These are phyloP conservation scores for Gephyroberyx darwinii DNA, from an alignment of 2,797 vertebrate genomes.

Conservation along the genomic window DNA sequence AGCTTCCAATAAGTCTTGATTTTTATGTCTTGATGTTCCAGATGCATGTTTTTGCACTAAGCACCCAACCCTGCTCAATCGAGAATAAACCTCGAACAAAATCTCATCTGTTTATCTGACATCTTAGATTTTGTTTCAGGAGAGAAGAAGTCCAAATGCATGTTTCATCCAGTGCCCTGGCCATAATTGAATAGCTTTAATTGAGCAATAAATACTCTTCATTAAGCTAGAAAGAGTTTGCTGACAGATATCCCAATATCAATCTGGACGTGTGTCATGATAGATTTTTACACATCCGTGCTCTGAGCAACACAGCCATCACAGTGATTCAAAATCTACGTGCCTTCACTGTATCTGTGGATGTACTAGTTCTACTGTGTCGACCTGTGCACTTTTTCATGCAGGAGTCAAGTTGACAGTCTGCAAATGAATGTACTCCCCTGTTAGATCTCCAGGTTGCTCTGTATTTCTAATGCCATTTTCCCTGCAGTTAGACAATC, in stretches of 20 bases:
- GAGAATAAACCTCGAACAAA: conserved; percentile 60
- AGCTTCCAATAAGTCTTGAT: conserved; percentile 49
- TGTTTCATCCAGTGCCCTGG: too few species aligned
- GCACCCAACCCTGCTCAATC: conserved; percentile 47
- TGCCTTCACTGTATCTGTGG: conserved; percentile 28
- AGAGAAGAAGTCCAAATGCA: conserved; percentile 15
- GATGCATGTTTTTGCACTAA: conserved; percentile 40
- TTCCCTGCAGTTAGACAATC: conserved; percentile 71
- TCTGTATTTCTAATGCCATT: conserved; percentile 56
- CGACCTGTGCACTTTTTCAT: conserved; percentile 32
- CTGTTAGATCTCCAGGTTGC: conserved; percentile 40
- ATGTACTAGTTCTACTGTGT: conserved; percentile 33
- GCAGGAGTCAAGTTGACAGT: conserved; percentile 56
- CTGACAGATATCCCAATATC: conserved; percentile 68
- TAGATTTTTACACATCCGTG: conserved; percentile 50
- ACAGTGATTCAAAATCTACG: conserved; percentile 47
- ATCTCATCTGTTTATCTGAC: conserved; percentile 34
- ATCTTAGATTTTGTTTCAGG: conserved; percentile 44
- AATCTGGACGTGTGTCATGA: conserved; percentile 63
- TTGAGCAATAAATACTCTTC: too few species aligned
- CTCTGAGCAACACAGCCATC: conserved; percentile 45
- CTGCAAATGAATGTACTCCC: conserved; percentile 54
- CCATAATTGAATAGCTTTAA: too few species aligned
- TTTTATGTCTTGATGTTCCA: conserved; percentile 53
- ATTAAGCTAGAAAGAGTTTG: conserved; percentile 41